Conservation (phyloP, 2,797 vertebrate genomes). For the Urophycis tenuis region DNA sequence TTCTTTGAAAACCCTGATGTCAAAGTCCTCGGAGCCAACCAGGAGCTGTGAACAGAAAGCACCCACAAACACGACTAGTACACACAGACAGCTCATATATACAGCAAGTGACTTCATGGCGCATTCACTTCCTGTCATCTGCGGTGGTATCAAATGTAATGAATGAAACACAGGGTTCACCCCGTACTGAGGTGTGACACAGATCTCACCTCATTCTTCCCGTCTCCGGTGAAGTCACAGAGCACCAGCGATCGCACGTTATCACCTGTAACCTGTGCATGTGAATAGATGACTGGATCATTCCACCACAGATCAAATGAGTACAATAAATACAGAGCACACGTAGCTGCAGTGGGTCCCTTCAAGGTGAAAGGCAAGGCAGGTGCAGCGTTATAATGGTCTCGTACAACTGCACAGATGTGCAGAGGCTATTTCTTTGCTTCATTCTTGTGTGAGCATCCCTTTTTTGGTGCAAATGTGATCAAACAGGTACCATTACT, state of each 20-base stretch:
- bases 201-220: conserved; percentile 83
- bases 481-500: neutral
- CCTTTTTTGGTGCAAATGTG: neutral
- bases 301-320: neutral
- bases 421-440: no score
- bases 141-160: neutral
- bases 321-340: neutral
- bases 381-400: neutral
- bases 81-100: neutral
- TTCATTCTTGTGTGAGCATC: no score
- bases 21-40: conserved; percentile 97
- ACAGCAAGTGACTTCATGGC: neutral
- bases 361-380: neutral
- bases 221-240: conserved; percentile 94
- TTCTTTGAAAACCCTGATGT: conserved; percentile 94
- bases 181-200: neutral
- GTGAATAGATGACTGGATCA: conserved; percentile 17
- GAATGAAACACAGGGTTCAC: neutral
- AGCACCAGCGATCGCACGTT: conserved; percentile 90
- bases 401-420: neutral
- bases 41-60: conserved; percentile 74
- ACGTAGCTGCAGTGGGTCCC: neutral
- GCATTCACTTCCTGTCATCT: neutral
- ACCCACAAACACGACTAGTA: neutral
- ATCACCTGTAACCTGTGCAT: conserved; percentile 91